A percentile compares a stretch with the other conserved stretches of the same genome.
phyloP scores from a whole-genome alignment of 2,113 vertebrate species.

The Trematocara unimaculatum region DNA sequence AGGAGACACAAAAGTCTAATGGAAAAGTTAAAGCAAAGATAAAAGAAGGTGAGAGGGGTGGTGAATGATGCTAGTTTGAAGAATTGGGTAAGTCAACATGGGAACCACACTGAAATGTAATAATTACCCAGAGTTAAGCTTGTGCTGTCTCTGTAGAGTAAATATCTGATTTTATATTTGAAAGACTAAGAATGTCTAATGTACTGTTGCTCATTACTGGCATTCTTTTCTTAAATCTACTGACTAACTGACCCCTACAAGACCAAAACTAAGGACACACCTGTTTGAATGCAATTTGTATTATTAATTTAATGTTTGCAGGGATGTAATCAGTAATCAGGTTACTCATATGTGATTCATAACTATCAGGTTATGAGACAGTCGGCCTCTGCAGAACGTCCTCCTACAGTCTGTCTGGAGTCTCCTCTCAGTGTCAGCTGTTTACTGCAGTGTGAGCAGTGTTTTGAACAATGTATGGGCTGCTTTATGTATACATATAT shows the following conservation, averaged over 20 bases:
- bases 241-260: not conserved
- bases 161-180: not conserved
- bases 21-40: not conserved
- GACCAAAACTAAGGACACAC: not conserved
- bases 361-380: not conserved
- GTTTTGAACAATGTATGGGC: not conserved
- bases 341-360: not conserved
- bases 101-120: constrained; percentile 22
- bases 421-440: not conserved
- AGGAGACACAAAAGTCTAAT: not conserved
- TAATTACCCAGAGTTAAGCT: constrained; percentile 10
- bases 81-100: constrained; percentile 9
- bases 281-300: not conserved
- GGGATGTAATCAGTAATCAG: not conserved
- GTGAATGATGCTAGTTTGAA: not conserved
- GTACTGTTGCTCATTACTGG: not conserved
- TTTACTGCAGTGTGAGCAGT: not conserved
- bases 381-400: not conserved
- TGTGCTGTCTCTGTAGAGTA: not conserved
- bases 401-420: not conserved
- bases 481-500: not conserved
- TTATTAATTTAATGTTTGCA: not conserved
- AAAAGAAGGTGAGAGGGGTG: not conserved
- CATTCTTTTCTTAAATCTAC: not conserved
- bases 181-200: not conserved